Evolutionary conservation across 1,140 invertebrate species (phyloP).

Genomic region (Cydia pomonella): DNA sequence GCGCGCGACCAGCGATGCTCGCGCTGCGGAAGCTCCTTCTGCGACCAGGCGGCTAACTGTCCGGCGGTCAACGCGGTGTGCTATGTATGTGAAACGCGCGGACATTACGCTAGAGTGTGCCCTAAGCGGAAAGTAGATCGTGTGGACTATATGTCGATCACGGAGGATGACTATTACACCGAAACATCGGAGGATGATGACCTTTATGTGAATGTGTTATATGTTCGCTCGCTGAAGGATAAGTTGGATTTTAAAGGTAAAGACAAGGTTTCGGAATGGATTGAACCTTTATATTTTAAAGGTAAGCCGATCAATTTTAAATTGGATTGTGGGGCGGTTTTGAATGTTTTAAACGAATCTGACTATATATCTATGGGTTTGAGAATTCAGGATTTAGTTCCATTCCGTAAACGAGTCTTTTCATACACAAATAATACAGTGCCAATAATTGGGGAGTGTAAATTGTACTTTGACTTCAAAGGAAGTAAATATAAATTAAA

Average conservation of each 20-base stretch:
- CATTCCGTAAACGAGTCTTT: not conserved
- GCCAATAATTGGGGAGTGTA: conserved; percentile 30
- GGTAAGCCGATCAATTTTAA: conserved; percentile 27
- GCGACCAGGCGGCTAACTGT: not conserved
- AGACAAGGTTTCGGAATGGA: not conserved
- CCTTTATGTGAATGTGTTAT: conserved; percentile 1
- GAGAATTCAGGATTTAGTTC: not conserved
- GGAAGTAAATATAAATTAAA: not conserved
- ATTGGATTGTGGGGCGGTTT: conserved; percentile 25
- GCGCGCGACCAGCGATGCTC: not conserved
- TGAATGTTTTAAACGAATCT: conserved; percentile 16
- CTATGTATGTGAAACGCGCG: conserved; percentile 7
- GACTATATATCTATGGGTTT: conserved; percentile 31
- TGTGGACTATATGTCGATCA: not conserved
- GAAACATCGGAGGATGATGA: conserved; percentile 1
- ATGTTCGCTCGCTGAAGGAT: not conserved
- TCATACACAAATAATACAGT: conserved; percentile 21
- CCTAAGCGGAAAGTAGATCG: not conserved
- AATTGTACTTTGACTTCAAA: conserved; percentile 12
- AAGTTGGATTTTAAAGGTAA: not conserved
- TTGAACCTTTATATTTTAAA: conserved; percentile 9
- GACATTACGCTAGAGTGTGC: not conserved
- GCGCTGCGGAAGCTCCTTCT: not conserved
- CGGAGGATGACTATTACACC: not conserved
- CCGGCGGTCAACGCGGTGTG: too few relatives aligned